A percentile compares a stretch with the other conserved stretches of the same genome.
Conservation (phyloP, 2,888 invertebrate genomes). For the Cecidostiba fungosa region DNA sequence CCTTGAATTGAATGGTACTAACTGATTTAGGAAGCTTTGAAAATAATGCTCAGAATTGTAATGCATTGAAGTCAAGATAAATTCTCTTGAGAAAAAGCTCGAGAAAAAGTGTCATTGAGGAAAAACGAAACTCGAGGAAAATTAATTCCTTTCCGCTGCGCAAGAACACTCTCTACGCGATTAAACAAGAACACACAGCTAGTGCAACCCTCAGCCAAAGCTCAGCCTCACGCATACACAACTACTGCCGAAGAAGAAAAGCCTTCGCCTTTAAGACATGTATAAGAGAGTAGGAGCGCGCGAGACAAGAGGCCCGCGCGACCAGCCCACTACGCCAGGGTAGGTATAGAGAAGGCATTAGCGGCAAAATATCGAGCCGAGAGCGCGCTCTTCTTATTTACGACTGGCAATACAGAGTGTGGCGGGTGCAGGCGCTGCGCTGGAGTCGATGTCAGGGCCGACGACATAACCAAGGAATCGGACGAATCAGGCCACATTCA, state of each 20-base stretch:
- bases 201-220: constrained; percentile 13
- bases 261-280: neutral
- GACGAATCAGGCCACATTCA: constrained; percentile 65
- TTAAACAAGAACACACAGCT: constrained; percentile 12
- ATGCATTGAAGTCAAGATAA: neutral
- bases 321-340: neutral
- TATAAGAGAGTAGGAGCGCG: neutral
- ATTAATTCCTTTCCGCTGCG: neutral
- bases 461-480: constrained; percentile 61
- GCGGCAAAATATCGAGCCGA: constrained; percentile 57
- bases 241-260: neutral
- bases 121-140: neutral
- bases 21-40: no score
- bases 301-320: constrained; percentile 12
- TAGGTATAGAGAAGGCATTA: constrained; percentile 46
- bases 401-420: constrained; percentile 38
- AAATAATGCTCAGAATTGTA: no score
- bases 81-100: neutral
- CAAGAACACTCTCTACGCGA: constrained; percentile 1
- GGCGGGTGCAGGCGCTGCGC: constrained; percentile 2
- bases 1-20: no score
- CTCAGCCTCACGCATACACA: constrained; percentile 15
- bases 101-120: neutral
- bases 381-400: constrained; percentile 58
- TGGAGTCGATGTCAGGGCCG: constrained; percentile 63